A percentile compares a stretch with the other conserved stretches of the same genome.
Evolutionary conservation across 1,140 invertebrate species (phyloP).

Genomic region (Mesaphorura yosii): DNA sequence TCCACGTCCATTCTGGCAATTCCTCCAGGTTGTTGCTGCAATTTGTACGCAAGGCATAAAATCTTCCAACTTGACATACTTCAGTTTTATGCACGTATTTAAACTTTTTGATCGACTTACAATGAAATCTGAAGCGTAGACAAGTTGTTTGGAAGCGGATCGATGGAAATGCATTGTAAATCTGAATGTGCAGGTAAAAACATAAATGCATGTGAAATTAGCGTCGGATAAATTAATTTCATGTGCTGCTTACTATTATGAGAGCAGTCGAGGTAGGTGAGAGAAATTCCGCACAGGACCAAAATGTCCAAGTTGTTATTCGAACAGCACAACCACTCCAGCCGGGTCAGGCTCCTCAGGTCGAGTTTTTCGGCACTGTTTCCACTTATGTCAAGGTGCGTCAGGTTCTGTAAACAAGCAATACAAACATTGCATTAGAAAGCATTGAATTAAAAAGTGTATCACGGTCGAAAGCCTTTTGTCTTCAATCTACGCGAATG

Average conservation of each 20-base stretch:
- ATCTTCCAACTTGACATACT: not conserved
- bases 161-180: constrained; percentile 27
- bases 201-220: not conserved
- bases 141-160: constrained; percentile 31
- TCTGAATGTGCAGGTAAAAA: constrained; percentile 22
- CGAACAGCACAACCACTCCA: constrained; percentile 58
- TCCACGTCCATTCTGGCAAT: constrained; percentile 62
- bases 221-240: not conserved
- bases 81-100: no score
- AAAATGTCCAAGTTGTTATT: constrained; percentile 55
- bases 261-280: constrained; percentile 56
- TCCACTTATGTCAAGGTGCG: constrained; percentile 60
- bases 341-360: constrained; percentile 52
- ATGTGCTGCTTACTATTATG: constrained; percentile 60
- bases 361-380: constrained; percentile 63
- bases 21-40: constrained; percentile 55
- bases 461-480: no score
- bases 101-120: constrained; percentile 18
- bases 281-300: constrained; percentile 51
- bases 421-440: constrained; percentile 5
- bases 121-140: constrained; percentile 27
- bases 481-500: no score
- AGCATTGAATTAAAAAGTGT: not conserved
- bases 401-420: constrained; percentile 32
- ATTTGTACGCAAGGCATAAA: constrained; percentile 9